These are phyloP conservation scores for Pelvicachromis taeniatus DNA, from an alignment of 2,113 vertebrate species.

Conservation along the genomic window DNA sequence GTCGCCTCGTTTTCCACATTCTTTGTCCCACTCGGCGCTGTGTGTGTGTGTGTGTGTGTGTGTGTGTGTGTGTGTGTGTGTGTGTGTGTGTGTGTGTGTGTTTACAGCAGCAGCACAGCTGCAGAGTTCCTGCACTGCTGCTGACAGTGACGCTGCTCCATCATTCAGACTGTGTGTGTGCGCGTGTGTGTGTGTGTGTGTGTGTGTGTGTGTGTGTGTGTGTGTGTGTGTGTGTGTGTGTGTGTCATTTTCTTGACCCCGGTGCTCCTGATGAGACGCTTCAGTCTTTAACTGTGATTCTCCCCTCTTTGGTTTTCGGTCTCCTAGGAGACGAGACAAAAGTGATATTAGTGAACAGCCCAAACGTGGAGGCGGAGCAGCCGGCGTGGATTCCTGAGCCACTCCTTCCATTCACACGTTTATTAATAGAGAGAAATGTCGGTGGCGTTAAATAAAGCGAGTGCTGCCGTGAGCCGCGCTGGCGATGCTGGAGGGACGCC, in stretches of 20 bases:
- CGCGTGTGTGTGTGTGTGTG: neutral
- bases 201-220: neutral
- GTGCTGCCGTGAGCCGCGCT: neutral
- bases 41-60: neutral
- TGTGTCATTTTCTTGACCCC: neutral
- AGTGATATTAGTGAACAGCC: neutral
- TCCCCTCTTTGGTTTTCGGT: fast-evolving
- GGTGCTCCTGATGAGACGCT: neutral
- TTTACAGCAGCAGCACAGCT: neutral
- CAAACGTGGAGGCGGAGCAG: neutral
- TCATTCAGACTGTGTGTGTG: neutral
- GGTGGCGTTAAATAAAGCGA: neutral
- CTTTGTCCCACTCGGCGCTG: neutral
- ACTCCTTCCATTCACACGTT: neutral
- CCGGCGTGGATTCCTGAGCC: neutral
- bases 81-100: neutral
- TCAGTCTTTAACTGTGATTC: neutral
- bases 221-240: neutral
- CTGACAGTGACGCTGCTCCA: neutral
- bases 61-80: too few relatives aligned
- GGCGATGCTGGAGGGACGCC: neutral
- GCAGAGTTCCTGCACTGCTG: neutral
- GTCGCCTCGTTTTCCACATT: neutral
- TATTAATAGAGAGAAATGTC: neutral
- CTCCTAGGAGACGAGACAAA: neutral